phyloP scores from a whole-genome alignment of 2,888 invertebrate species.

The Drosophila antonietae region DNA sequence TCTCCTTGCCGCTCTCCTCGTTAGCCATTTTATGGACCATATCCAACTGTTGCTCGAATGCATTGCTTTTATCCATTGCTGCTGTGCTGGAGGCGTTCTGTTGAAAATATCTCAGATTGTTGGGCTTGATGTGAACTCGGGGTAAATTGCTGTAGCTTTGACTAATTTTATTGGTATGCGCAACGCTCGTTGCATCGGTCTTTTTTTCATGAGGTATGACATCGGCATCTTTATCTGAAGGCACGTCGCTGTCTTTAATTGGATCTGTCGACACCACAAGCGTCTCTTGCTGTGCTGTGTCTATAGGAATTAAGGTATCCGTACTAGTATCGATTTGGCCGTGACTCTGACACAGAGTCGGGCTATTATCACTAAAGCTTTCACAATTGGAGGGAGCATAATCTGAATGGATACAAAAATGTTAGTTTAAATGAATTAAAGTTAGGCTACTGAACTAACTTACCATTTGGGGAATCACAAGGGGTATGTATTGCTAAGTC shows the following conservation, averaged over 20 bases:
- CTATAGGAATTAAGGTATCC: conserved; percentile 85
- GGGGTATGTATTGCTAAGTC: conserved; percentile 26
- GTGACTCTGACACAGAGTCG: conserved; percentile 40
- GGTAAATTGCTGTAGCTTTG: conserved; percentile 81
- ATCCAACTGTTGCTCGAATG: conserved; percentile 38
- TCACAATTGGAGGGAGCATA: conserved; percentile 36
- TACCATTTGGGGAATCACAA: conserved; percentile 47
- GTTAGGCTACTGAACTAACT: neutral
- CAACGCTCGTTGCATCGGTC: conserved; percentile 35
- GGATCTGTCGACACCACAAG: conserved; percentile 14
- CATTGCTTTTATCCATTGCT: conserved; percentile 20
- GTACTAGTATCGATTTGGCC: conserved; percentile 85
- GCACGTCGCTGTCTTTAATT: conserved; percentile 39
- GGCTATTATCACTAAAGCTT: conserved; percentile 51
- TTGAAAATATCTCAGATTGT: conserved; percentile 48
- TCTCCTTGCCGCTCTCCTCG: conserved; percentile 29
- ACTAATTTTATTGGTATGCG: conserved; percentile 51
- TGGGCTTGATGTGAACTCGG: conserved; percentile 77
- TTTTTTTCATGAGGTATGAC: conserved; percentile 47
- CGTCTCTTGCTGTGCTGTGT: conserved; percentile 17
- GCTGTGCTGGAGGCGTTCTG: conserved; percentile 19
- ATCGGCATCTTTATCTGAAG: conserved; percentile 38
- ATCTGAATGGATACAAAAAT: conserved; percentile 19
- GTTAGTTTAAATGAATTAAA: neutral
- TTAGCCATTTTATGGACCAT: conserved; percentile 13